Evolutionary conservation across 92 coral and sea anemone genomes (phyloP).

Genomic region (Virgularia gustaviana): DNA sequence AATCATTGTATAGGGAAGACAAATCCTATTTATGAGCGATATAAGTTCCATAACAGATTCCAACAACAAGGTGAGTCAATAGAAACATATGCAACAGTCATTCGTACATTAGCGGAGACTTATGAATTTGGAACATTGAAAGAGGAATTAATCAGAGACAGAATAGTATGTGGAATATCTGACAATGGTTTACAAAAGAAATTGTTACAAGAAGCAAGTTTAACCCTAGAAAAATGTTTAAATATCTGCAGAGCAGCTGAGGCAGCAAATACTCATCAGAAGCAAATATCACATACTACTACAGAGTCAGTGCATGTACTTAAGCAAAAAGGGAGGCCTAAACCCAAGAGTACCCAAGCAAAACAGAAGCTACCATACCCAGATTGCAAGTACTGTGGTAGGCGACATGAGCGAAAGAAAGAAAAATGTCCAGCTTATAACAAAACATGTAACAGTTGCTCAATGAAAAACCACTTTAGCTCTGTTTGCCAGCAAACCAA

Average conservation of each 20-base stretch:
- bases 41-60: constrained; percentile 8
- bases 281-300: background rate
- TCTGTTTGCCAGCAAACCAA: constrained; percentile 10
- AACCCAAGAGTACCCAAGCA: background rate
- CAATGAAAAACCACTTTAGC: constrained; percentile 24
- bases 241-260: constrained; percentile 23
- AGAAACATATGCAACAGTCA: constrained; percentile 1
- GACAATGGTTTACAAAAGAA: constrained; percentile 2
- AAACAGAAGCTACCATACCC: constrained; percentile 5
- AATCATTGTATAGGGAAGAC: constrained; percentile 33
- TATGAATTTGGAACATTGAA: background rate
- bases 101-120: constrained; percentile 4
- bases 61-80: background rate
- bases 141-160: background rate
- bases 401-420: constrained; percentile 8
- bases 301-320: background rate
- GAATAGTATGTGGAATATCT: constrained; percentile 1
- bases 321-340: background rate
- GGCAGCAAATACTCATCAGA: background rate
- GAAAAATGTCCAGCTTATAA: constrained; percentile 24
- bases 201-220: constrained; percentile 7
- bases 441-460: constrained; percentile 14
- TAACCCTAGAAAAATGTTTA: constrained; percentile 13
- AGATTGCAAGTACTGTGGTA: constrained; percentile 19
- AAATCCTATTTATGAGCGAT: constrained; percentile 27